Percentiles rank a stretch among this genome's conserved stretches.
Evolutionary conservation across 2,888 invertebrate genomes (phyloP).

Genomic region (Tenodera sinensis): DNA sequence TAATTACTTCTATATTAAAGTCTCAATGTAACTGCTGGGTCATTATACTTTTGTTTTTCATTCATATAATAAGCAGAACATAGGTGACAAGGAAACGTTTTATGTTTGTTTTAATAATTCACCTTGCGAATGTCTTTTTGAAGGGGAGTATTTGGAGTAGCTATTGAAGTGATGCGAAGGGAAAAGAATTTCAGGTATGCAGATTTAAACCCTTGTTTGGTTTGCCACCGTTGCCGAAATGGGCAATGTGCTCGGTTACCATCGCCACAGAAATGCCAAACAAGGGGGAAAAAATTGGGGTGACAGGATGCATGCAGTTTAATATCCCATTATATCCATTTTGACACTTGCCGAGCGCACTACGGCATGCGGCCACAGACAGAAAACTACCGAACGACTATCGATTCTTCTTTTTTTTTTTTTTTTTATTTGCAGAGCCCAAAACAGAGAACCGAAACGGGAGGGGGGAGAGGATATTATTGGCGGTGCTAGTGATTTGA

Average conservation of each 20-base stretch:
- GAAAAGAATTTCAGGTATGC: not conserved
- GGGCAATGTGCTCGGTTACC: not conserved
- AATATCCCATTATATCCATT: constrained; percentile 17
- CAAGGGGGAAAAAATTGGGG: not conserved
- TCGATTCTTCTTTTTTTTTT: not conserved
- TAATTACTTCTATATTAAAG: too few species aligned
- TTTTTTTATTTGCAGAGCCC: not conserved
- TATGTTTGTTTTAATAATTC: not conserved
- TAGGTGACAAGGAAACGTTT: too few species aligned
- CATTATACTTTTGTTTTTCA: too few species aligned
- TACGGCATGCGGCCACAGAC: not conserved
- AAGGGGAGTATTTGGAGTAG: not conserved
- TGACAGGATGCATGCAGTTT: not conserved
- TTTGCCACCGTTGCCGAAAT: not conserved
- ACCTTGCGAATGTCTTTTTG: not conserved
- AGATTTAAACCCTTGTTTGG: not conserved
- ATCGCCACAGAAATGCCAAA: not conserved
- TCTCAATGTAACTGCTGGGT: too few species aligned
- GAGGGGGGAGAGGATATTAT: constrained; percentile 9
- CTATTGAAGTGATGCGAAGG: not conserved
- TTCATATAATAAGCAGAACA: too few species aligned
- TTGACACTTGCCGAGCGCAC: constrained; percentile 11
- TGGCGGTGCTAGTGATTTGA: constrained; percentile 14
- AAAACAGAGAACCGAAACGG: not conserved
- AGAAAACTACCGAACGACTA: constrained; percentile 5